Evolutionary conservation across 2,797 vertebrate species (phyloP), one percentile per base, ranked within the genome.

Genomic region (Balearica regulorum): DNA sequence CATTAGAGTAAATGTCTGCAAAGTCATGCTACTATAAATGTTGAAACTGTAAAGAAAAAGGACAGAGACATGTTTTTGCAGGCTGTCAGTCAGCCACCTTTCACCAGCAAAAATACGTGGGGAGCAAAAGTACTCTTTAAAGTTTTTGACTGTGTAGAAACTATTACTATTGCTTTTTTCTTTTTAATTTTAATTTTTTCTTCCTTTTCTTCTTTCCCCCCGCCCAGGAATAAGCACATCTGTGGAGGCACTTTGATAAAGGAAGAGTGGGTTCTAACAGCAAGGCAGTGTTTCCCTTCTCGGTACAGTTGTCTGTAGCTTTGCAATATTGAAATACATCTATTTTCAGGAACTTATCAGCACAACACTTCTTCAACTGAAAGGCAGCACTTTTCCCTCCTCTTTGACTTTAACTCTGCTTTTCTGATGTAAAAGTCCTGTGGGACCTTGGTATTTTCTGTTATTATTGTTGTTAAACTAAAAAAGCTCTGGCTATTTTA

Each of bases 201-300:
- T 79, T 69, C 95, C 46, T 89, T 89, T 86, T 72, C 96, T 48
- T 89, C 83, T 86, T 68, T 78, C 39, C 39, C 39, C 39, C 51
- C 77, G 60, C 69, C 68, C 95, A 99, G 99, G 97, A 98, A 98
- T 65, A 97, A 97, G 89, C 99, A 99, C 98, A 99, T 99, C 98
- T 99, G 99, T 55, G 99, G 99, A 78, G 99, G 99, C 33, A 99
- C 99, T 55, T 97, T 99, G 94, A 98, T 99, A 97, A 98, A 99
- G 93, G 99, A 99, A 83, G 98, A 99, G 90, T 99, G 99, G 99
- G 99, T 99, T 79, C 98, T 99, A 94, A 99, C 99, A 26, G 99
- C 99, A 97, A 98, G 98, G 83, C 98, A 99, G 83, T 99, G 99
- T 96, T 99, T 99, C 97, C 99, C 99, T 70, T 99, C 99, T 84